Base-by-base conservation (phyloP, 2,113 vertebrate genomes). In the Phalacrocorax brasilianus region DNA sequence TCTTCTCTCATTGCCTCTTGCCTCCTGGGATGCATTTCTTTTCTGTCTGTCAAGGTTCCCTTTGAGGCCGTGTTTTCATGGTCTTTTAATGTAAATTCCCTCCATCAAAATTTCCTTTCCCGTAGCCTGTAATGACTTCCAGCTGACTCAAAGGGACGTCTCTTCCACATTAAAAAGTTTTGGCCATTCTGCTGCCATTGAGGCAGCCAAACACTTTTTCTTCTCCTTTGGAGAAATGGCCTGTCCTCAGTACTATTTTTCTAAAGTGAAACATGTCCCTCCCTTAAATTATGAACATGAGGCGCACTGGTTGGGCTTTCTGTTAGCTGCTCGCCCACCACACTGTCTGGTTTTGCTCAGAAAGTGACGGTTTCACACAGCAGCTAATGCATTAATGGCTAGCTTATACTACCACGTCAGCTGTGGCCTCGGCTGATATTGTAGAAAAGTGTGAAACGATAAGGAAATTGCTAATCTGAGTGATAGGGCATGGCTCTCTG, bases 381-480 rank as follows among this genome's bases (percentile, higher is more conserved):
- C 82, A 91, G 85, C 56, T 28, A 18, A 71, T 38, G 72, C 56
- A 49, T 81, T 78, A 58, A 14, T 56, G 63, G 30, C 49, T 71
- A 45, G 2, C 83, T 89, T 49, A 77, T 13, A n/a, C 50, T 58
- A 11, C 50, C 75, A 26, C 1, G 0, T 22, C 73, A 84, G 10
- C 73, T 58, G 59, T 15, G 2, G 33, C 71, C 66, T 76, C 0
- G 0, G 30, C 2, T 89, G 62, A 68, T 89, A 68, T 0, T 66
- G 26, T 20, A 78, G 77, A 49, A 53, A 85, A 68, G 89, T 82
- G 95, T 79, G 89, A 93, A 93, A 78, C 0, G 1, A 92, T 89
- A 85, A 96, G 84, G 91, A 97, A 97, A 92, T 72, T 59, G 77
- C 53, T 76, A 81, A 68, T 85, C 63, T 87, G 92, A 92, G 76